phyloP scores from a whole-genome alignment of 2,888 invertebrate genomes.

The Camptogramma bilineatum region DNA sequence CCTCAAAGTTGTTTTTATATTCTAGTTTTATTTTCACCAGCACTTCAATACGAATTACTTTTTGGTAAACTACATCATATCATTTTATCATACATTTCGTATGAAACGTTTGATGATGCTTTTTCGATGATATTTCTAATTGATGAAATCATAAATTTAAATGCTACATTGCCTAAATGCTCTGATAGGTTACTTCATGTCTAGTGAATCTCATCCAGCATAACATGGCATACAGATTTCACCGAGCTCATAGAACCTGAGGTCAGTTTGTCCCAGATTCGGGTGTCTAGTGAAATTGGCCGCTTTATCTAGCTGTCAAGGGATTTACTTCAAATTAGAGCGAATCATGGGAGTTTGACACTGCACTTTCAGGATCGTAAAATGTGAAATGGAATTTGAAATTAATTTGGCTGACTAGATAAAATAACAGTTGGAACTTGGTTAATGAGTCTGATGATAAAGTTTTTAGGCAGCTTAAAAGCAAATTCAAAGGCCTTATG shows the following conservation, averaged over 20 bases:
- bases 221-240: neutral
- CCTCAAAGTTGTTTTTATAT: neutral
- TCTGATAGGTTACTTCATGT: slow-evolving; percentile 1
- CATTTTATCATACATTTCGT: too few species aligned
- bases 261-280: neutral
- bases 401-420: neutral
- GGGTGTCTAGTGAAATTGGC: slow-evolving; percentile 7
- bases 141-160: neutral
- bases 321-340: slow-evolving; percentile 16
- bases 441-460: neutral
- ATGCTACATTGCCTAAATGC: neutral
- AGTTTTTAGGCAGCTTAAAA: too few species aligned
- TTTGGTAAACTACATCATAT: too few species aligned
- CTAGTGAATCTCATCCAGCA: neutral
- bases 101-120: too few species aligned
- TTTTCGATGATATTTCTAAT: neutral
- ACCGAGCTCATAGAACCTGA: neutral
- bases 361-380: slow-evolving; percentile 13
- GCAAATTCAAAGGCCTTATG: neutral
- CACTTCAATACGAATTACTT: neutral
- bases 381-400: neutral
- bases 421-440: neutral
- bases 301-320: slow-evolving; percentile 2
- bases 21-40: neutral
- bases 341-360: slow-evolving; percentile 7